Conservation (phyloP, 2,888 invertebrate species). For the Cephus sareptanus region DNA sequence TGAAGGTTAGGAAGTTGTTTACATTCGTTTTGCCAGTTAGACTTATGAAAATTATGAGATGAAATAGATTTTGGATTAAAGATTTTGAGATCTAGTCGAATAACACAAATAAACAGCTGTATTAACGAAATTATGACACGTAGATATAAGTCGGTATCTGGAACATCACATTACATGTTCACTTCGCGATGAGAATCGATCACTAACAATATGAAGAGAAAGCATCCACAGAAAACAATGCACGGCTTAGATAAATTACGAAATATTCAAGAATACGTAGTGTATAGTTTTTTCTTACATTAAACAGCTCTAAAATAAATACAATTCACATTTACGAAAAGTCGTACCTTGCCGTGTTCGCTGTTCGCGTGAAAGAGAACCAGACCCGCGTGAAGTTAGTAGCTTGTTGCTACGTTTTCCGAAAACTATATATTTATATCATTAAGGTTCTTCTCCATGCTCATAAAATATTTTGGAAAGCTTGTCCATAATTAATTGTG, state of each 20-base stretch:
- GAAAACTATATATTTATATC: background rate
- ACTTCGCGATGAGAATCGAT: slow-evolving; percentile 26
- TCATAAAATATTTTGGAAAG: background rate
- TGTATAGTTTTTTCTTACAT: slow-evolving; percentile 20
- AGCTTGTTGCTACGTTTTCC: background rate
- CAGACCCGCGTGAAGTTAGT: slow-evolving; percentile 1
- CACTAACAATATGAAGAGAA: slow-evolving; percentile 23
- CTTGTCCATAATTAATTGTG: background rate
- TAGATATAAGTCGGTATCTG: background rate
- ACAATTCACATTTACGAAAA: slow-evolving; percentile 31
- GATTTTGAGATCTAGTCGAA: background rate
- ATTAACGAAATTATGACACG: slow-evolving; percentile 20
- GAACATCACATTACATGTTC: slow-evolving; percentile 13
- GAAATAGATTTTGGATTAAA: background rate
- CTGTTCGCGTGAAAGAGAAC: slow-evolving; percentile 45
- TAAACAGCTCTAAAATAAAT: slow-evolving; percentile 8
- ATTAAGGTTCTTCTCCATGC: background rate
- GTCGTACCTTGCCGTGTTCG: slow-evolving; percentile 47
- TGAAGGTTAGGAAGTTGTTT: background rate
- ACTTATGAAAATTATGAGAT: background rate
- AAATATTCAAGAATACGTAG: slow-evolving; percentile 1
- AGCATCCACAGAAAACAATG: slow-evolving; percentile 29
- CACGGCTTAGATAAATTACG: slow-evolving; percentile 4
- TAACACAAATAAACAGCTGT: background rate
- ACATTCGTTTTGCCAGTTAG: background rate